phyloP scores from a whole-genome alignment of 2,113 vertebrate species.

The Macquaria ambigua region DNA sequence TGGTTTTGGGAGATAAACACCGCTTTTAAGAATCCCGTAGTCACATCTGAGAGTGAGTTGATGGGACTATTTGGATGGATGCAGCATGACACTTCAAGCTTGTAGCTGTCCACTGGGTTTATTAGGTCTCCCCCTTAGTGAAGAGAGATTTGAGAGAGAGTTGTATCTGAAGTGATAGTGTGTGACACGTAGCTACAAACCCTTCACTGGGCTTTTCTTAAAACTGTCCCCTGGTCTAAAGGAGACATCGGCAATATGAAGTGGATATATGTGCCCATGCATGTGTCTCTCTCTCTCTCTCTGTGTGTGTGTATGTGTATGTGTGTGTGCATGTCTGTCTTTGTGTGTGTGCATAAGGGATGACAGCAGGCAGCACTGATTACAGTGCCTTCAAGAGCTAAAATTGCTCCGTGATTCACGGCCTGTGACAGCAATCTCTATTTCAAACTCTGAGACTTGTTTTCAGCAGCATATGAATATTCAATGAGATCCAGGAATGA shows the following conservation, averaged over 20 bases:
- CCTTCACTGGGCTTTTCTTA: constrained; percentile 50
- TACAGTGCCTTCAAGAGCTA: constrained; percentile 55
- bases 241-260: constrained; percentile 46
- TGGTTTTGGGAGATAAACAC: constrained; percentile 66
- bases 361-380: constrained; percentile 67
- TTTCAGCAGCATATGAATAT: constrained; percentile 68
- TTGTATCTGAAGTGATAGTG: constrained; percentile 51
- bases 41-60: constrained; percentile 52
- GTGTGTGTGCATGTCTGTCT: background rate
- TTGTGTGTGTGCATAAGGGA: constrained; percentile 45
- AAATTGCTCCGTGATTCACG: constrained; percentile 65
- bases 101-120: constrained; percentile 68
- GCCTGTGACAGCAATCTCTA: constrained; percentile 69
- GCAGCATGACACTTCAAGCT: constrained; percentile 61
- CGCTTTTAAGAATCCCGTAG: constrained; percentile 55
- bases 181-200: constrained; percentile 61
- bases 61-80: constrained; percentile 45
- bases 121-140: constrained; percentile 58
- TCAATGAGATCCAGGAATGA: constrained; percentile 52
- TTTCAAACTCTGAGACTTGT: constrained; percentile 61
- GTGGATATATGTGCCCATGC: constrained; percentile 28
- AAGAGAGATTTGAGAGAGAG: constrained; percentile 57
- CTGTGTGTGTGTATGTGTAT: background rate
- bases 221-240: constrained; percentile 43
- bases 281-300: background rate